A percentile compares a stretch with the other conserved stretches of the same genome.
phyloP scores from a whole-genome alignment of 2,113 vertebrate species.

The Ceyx cyanopectus region DNA sequence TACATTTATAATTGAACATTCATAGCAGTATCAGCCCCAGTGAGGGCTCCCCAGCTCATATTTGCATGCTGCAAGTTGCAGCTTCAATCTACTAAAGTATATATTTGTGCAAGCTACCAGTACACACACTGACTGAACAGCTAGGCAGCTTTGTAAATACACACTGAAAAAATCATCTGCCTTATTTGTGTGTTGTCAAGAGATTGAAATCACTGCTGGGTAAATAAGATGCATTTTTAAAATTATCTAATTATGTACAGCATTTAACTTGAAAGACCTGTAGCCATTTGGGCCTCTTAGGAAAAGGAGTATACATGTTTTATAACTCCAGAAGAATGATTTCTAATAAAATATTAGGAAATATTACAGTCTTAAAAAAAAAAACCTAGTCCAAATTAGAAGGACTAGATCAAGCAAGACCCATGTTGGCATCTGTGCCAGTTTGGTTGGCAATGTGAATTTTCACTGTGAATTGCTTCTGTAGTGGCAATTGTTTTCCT shows the following conservation, averaged over 20 bases:
- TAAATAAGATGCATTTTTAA: conserved; percentile 66
- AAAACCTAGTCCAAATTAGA: background rate
- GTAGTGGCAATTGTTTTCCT: background rate
- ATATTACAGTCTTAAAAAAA: background rate
- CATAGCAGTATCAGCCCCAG: background rate
- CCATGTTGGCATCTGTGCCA: background rate
- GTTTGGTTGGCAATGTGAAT: background rate
- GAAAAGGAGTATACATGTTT: conserved; percentile 66
- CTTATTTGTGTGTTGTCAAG: conserved; percentile 61
- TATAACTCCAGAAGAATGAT: conserved; percentile 56
- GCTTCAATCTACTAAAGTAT: background rate
- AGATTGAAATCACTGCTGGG: conserved; percentile 56
- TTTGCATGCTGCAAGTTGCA: background rate
- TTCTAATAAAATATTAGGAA: conserved; percentile 33
- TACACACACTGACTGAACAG: conserved; percentile 18
- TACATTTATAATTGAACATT: conserved; percentile 6
- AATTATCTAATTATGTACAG: conserved; percentile 40
- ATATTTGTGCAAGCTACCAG: conserved; percentile 33
- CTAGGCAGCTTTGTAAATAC: conserved; percentile 44
- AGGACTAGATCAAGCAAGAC: background rate
- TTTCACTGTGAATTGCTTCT: background rate
- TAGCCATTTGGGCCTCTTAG: conserved; percentile 61
- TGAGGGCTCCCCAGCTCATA: background rate
- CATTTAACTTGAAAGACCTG: conserved; percentile 64
- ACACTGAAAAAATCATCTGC: conserved; percentile 21